phyloP scores from a whole-genome alignment of 35 echinoderm and acorn worm species.

The Strongylocentrotus purpuratus region DNA sequence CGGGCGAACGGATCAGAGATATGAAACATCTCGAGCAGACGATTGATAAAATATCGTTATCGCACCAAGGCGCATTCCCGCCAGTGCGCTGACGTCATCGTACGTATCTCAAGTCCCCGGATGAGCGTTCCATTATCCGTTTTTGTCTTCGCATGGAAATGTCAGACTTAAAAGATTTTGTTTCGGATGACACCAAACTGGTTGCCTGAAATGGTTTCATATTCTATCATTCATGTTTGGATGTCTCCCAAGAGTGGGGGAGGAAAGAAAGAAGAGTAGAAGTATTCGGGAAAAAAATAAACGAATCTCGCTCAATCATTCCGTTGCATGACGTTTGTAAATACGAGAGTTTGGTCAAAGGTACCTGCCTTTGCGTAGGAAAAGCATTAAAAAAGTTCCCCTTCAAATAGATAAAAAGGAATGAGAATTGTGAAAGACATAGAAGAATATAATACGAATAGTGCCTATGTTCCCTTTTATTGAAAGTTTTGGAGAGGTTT shows the following conservation, averaged over 20 bases:
- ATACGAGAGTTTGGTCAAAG: neutral
- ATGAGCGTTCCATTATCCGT: neutral
- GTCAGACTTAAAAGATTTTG: neutral
- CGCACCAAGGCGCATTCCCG: conserved; percentile 4
- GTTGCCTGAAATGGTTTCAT: neutral
- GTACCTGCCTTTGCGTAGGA: neutral
- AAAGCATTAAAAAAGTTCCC: neutral
- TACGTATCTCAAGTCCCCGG: neutral
- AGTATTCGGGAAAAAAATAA: neutral
- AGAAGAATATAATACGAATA: neutral
- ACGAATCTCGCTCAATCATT: neutral
- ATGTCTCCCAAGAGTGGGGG: neutral
- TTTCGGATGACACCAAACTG: neutral
- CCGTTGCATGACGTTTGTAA: neutral
- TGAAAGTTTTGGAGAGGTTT: neutral
- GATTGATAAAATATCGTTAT: conserved; percentile 19
- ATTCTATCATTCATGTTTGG: neutral
- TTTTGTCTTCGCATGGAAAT: neutral
- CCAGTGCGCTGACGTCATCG: neutral
- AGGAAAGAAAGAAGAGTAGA: neutral
- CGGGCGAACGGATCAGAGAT: neutral
- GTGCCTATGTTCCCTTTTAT: neutral
- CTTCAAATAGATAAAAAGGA: neutral
- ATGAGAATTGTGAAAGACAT: neutral
- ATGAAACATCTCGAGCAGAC: neutral